phyloP scores from a whole-genome alignment of 2,113 vertebrate genomes.

The Prionailurus bengalensis region DNA sequence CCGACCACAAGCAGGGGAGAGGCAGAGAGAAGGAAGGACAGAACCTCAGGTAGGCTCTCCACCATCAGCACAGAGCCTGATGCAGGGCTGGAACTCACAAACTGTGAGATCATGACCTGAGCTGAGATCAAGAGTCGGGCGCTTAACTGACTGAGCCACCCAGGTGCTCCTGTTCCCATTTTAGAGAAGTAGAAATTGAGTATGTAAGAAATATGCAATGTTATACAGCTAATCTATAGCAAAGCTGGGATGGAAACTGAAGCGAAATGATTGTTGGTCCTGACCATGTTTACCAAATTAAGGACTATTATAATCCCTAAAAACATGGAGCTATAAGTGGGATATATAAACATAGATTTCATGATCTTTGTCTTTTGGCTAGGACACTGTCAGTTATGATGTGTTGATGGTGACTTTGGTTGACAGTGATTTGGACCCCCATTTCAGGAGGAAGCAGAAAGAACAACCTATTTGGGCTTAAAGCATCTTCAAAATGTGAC shows the following conservation, averaged over 20 bases:
- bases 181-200: slow-evolving; percentile 9
- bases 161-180: not conserved
- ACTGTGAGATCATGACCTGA: no score
- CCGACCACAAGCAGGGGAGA: no score
- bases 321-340: not conserved
- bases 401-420: not conserved
- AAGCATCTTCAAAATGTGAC: not conserved
- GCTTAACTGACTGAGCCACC: no score
- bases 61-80: no score
- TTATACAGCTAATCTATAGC: not conserved
- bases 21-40: no score
- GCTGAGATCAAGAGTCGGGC: no score
- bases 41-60: no score
- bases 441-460: not conserved
- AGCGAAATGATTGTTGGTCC: not conserved
- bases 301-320: not conserved
- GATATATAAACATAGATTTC: not conserved
- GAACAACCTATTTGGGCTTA: not conserved
- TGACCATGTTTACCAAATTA: slow-evolving; percentile 27
- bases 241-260: not conserved
- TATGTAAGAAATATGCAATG: not conserved
- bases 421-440: not conserved
- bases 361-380: not conserved
- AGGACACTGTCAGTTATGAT: not conserved
- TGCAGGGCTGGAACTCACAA: no score